phyloP scores from a whole-genome alignment of 2,797 vertebrate species.

The Anabas testudineus region DNA sequence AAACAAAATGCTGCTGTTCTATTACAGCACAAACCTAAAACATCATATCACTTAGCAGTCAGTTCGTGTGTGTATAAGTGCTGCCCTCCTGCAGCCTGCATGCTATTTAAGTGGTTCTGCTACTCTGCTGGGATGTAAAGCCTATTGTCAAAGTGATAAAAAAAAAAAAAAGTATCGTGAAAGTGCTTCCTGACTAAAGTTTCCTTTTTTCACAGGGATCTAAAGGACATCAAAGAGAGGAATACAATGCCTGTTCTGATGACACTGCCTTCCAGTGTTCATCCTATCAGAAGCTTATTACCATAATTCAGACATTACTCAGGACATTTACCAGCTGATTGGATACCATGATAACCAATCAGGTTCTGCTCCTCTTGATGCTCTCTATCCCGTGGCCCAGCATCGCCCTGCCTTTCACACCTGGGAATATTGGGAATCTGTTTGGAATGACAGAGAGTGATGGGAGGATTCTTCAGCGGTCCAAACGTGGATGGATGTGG shows the following conservation, averaged over 20 bases:
- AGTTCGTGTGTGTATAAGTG: not conserved
- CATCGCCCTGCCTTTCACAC: slow-evolving; percentile 74
- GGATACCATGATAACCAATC: slow-evolving; percentile 86
- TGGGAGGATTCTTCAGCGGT: slow-evolving; percentile 88
- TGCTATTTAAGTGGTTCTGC: not conserved
- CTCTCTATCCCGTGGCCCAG: slow-evolving; percentile 77
- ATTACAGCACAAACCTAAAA: slow-evolving; percentile 14
- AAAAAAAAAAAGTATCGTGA: not conserved
- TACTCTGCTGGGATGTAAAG: not conserved
- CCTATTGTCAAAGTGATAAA: not conserved
- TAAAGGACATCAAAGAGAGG: slow-evolving; percentile 63
- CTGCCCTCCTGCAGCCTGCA: not conserved
- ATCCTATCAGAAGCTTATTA: slow-evolving; percentile 65
- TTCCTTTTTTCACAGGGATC: slow-evolving; percentile 72
- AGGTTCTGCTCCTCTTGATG: slow-evolving; percentile 76
- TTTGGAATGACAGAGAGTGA: slow-evolving; percentile 81
- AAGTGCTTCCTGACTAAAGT: slow-evolving; percentile 33
- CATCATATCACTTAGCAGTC: not conserved
- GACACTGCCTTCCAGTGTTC: slow-evolving; percentile 74
- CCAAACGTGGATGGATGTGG: slow-evolving; percentile 99
- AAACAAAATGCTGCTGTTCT: not conserved
- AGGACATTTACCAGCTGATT: slow-evolving; percentile 66
- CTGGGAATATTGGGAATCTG: slow-evolving; percentile 83
- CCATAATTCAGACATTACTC: slow-evolving; percentile 74
- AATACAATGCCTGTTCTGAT: slow-evolving; percentile 83